Evolutionary conservation across 2,888 invertebrate species (phyloP).

Genomic region (Sycophila texana): DNA sequence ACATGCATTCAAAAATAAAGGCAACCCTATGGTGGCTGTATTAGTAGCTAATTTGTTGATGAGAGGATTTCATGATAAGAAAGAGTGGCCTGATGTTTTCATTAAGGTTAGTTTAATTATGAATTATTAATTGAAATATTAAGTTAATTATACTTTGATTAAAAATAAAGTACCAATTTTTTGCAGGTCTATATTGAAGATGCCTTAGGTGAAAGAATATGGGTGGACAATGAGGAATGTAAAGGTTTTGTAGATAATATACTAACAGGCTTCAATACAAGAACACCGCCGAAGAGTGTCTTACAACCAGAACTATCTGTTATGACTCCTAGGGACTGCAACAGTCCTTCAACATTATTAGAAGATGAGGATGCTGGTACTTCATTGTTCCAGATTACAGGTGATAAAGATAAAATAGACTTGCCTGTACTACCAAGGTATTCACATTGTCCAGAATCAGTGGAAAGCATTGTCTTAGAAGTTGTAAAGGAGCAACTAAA

Average conservation of each 20-base stretch:
- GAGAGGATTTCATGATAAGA: conserved; percentile 87
- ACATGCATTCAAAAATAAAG: conserved; percentile 86
- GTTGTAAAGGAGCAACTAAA: conserved; percentile 92
- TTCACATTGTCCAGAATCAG: conserved; percentile 80
- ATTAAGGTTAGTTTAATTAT: conserved; percentile 83
- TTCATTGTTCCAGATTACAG: conserved; percentile 64
- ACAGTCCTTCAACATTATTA: conserved; percentile 69
- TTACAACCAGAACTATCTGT: conserved; percentile 79
- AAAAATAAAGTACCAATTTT: conserved; percentile 36
- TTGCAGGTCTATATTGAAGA: conserved; percentile 93
- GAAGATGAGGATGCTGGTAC: conserved; percentile 73
- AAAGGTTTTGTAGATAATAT: conserved; percentile 94
- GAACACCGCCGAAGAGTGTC: conserved; percentile 83
- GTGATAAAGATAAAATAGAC: conserved; percentile 73
- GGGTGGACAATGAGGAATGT: conserved; percentile 95
- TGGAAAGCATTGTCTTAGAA: conserved; percentile 90
- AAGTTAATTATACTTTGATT: conserved; percentile 31
- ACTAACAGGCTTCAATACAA: conserved; percentile 89
- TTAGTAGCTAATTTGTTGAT: conserved; percentile 90
- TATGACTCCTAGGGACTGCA: conserved; percentile 69
- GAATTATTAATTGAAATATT: conserved; percentile 10
- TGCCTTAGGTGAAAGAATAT: conserved; percentile 92
- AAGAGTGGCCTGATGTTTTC: conserved; percentile 94
- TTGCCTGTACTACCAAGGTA: conserved; percentile 79
- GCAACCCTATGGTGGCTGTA: conserved; percentile 87